Percentiles rank a stretch among this genome's conserved stretches.
Conservation (phyloP, 2,888 invertebrate species). For the Acrobasis consociella region DNA sequence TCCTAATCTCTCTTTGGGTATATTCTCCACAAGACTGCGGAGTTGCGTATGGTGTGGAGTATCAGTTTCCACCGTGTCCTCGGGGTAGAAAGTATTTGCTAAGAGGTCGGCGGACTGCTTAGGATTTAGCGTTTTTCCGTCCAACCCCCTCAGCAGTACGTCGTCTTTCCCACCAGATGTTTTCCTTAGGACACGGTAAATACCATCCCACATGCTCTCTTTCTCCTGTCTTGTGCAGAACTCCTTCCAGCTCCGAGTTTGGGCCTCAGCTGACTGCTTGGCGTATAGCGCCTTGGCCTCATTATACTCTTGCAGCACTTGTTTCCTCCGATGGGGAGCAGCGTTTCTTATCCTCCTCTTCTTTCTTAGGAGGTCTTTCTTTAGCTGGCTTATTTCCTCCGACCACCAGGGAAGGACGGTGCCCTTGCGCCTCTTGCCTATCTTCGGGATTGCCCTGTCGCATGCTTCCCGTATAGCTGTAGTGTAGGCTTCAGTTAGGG, state of each 20-base stretch:
- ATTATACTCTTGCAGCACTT: conserved; percentile 4
- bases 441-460: background rate
- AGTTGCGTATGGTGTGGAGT: background rate
- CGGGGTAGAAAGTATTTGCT: conserved; percentile 24
- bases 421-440: background rate
- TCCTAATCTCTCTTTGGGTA: background rate
- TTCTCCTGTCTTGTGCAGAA: conserved; percentile 19
- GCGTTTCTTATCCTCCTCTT: conserved; percentile 7
- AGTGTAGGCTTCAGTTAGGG: background rate
- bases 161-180: conserved; percentile 24
- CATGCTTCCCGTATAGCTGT: background rate
- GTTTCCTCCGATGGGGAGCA: background rate
- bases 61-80: background rate
- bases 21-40: background rate
- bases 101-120: conserved; percentile 22
- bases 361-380: background rate
- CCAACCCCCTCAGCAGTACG: too few relatives aligned
- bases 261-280: background rate
- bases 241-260: conserved; percentile 16
- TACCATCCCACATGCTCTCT: conserved; percentile 10
- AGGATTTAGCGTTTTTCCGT: conserved; percentile 9
- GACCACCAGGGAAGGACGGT: conserved; percentile 10
- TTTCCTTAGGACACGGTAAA: conserved; percentile 25
- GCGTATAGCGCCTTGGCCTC: background rate
- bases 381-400: background rate